Percentiles rank a stretch among this genome's conserved stretches.
These are phyloP conservation scores for Acheta domesticus DNA, from an alignment of 2,888 invertebrate species.

Conservation along the genomic window DNA sequence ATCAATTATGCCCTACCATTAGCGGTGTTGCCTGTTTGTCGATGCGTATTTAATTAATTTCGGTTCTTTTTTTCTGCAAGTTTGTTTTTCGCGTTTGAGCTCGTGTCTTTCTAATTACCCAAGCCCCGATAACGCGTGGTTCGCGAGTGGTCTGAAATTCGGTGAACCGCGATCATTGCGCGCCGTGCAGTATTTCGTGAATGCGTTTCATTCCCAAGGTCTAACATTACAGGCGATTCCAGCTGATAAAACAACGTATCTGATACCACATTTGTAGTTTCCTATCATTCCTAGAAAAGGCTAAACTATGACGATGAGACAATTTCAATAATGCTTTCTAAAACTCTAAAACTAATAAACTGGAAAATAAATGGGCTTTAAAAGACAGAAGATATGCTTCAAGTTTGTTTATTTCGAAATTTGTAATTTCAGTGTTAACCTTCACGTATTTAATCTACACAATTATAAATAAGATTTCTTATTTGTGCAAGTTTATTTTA, in stretches of 20 bases:
- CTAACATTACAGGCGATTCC: not conserved
- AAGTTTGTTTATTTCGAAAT: too few relatives aligned
- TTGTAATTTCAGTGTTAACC: too few relatives aligned
- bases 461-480: too few relatives aligned
- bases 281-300: too few relatives aligned
- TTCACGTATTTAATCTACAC: too few relatives aligned
- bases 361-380: too few relatives aligned
- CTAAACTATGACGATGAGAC: too few relatives aligned
- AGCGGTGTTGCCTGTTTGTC: not conserved
- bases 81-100: not conserved
- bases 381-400: too few relatives aligned
- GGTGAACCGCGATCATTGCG: not conserved
- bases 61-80: not conserved
- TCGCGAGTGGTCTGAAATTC: not conserved
- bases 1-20: not conserved
- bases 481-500: too few relatives aligned
- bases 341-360: too few relatives aligned
- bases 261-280: too few relatives aligned
- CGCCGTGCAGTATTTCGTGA: not conserved
- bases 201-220: not conserved
- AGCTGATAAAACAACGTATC: not conserved
- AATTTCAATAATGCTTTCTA: too few relatives aligned
- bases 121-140: not conserved
- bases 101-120: not conserved
- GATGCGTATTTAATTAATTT: conserved; percentile 18